Evolutionary conservation across 2,113 vertebrate species (phyloP), one percentile per base, ranked within the genome.

Genomic region (Corvus hawaiiensis): DNA sequence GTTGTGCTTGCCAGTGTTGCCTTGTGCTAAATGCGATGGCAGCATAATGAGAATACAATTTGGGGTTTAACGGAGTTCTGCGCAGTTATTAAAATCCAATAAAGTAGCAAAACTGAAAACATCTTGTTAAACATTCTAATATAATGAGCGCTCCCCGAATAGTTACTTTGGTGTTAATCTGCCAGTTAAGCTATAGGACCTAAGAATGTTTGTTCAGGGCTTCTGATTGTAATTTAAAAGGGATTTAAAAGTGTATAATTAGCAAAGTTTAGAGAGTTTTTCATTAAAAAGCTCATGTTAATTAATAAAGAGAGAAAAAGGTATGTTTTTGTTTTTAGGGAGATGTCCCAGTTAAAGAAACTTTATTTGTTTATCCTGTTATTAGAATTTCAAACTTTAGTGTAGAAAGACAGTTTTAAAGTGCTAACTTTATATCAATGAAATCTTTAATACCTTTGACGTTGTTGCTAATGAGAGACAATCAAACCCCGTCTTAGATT

Each of bases 141-240:
- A 87, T 91, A 96, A 96, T 87, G 73, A 96, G 81, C 0, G 1
- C 54, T 93, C 84, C 83, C 72, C 28, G 15, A 95, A 94, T 93
- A 95, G 95, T 94, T 97, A 94, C 95, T 97, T 95, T 95, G 93
- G 85, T 51, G 88, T 94, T 97, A 96, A 96, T 97, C 95, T 61
- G 3, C 64, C 79, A 81, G 94, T 94, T 97, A 97, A 97, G 79
- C 91, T 90, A 58, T 69, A 87, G 83, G 75, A 96, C 86, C 86
- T 74, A 79, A 90, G 68, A 78, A 55, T 96, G 94, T 97, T 95
- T 96, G 87, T 95, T 89, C 84, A 90, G 81, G 69, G 89, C 73
- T 95, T 84, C 72, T 76, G 84, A 88, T 68, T 89, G 84, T 87
- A 92, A 96, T 96, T 97, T 96, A 90, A 94, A 97, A 93, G 91